Evolutionary conservation across 2,888 invertebrate species (phyloP), one percentile per base, ranked within the genome.

Genomic region (Dynastes tityus): DNA sequence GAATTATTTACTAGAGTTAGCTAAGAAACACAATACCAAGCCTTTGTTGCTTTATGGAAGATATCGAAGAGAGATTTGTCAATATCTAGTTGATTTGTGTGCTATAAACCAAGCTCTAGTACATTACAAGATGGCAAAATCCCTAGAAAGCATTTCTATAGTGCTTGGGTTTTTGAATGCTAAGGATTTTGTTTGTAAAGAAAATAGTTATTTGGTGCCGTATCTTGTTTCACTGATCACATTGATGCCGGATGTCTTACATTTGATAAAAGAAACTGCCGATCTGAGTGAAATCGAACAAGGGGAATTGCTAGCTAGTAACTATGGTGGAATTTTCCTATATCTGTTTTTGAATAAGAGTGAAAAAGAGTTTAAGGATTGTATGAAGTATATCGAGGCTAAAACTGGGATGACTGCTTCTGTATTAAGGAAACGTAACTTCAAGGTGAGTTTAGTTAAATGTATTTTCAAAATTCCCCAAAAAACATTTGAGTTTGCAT

Each of bases 261-360:
- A 90, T 1, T 91, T 95, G 81, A 91, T 95, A 67, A 90, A 91
- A 80, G 93, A 94, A 85, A 90, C 94, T 63, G 92, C 93, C 0
- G 89, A 89, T 0, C 86, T 92, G 37, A 91, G 92, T 9, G 91
- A 91, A 82, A 90, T 91, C 79, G 91, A 92, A 2, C 89, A 92
- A 27, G 89, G 91, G 0, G 91, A 92, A 55, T 91, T 95, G 82
- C 88, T 95, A 13, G 90, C 91, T 1, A 91, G 91, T 77, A 92
- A 94, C 78, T 94, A 94, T 84, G 91, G 94, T 71, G 92, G 93
- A 70, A 92, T 95, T 71, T 95, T 94, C 82, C 91, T 94, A 0
- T 91, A 95, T 81, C 89, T 94, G 2, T 93, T 93, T 85, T 88
- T 95, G 76, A 92, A 92, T 53, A 93, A 94, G 86, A 85, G 90